These are phyloP conservation scores for Diadophis punctatus DNA, from an alignment of 2,113 vertebrate species.

Conservation along the genomic window DNA sequence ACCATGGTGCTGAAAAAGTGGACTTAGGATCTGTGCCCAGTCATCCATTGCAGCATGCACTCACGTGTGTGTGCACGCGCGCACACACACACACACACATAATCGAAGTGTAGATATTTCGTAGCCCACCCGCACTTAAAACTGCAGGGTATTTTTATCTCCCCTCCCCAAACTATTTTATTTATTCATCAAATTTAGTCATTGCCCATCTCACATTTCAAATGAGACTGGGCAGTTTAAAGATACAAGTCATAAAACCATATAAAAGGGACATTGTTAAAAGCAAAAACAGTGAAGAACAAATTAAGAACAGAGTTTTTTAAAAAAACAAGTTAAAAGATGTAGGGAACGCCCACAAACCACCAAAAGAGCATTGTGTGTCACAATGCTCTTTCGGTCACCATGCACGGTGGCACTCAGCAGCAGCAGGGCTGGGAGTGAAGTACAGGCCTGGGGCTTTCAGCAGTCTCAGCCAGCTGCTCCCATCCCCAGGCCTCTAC, in stretches of 20 bases:
- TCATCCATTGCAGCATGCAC: not conserved
- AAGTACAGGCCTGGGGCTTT: not conserved
- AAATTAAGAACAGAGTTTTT: not conserved
- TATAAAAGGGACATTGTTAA: not conserved
- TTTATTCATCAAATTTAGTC: not conserved
- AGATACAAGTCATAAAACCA: not conserved
- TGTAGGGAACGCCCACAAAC: not conserved
- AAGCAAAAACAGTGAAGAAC: not conserved
- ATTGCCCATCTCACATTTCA: not conserved
- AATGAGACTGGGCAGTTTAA: not conserved
- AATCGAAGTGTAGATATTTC: not conserved
- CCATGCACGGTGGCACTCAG: not conserved
- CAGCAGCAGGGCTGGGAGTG: not conserved
- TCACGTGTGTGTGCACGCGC: too few relatives aligned
- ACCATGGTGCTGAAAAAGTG: not conserved
- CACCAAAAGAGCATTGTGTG: not conserved
- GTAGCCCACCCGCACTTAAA: not conserved
- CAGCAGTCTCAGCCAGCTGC: not conserved
- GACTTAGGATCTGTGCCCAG: not conserved
- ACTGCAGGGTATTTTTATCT: not conserved
- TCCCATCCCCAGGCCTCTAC: not conserved
- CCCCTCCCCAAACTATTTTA: not conserved
- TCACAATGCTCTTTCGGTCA: too few relatives aligned
- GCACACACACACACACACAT: not conserved
- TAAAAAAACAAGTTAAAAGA: not conserved